These are phyloP conservation scores for Drosophila rufa DNA, from an alignment of 1,140 invertebrate genomes.

Conservation along the genomic window DNA sequence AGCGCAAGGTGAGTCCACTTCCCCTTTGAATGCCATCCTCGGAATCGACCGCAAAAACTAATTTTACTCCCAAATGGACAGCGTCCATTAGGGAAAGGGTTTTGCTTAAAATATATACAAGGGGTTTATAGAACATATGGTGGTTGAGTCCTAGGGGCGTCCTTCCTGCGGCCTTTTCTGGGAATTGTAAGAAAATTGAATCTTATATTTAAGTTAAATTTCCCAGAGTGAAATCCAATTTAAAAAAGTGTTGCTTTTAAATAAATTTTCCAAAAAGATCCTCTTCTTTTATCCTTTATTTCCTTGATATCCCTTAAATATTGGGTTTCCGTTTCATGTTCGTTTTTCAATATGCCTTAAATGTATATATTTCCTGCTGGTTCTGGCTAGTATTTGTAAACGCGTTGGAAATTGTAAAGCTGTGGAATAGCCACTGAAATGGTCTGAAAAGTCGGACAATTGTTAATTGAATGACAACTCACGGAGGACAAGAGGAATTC, in stretches of 20 bases:
- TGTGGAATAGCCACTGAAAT: background rate
- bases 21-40: background rate
- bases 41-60: conserved; percentile 69
- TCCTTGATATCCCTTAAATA: background rate
- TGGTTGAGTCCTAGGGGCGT: conserved; percentile 9
- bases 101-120: background rate
- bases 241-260: background rate
- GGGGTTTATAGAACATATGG: conserved; percentile 32
- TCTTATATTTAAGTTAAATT: background rate
- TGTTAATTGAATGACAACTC: conserved; percentile 10
- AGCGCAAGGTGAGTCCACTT: conserved; percentile 91
- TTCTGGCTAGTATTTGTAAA: background rate
- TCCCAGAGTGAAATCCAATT: no score
- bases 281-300: no score
- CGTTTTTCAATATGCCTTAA: conserved; percentile 1
- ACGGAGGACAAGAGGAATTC: background rate
- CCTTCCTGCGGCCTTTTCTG: no score
- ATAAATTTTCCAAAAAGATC: background rate
- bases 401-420: no score
- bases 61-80: conserved; percentile 54
- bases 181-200: background rate
- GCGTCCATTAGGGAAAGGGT: conserved; percentile 31
- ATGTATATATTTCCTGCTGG: conserved; percentile 3
- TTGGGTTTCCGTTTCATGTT: no score
- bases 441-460: background rate